These are phyloP conservation scores for Drosophila ercepeae DNA, from an alignment of 1,140 invertebrate species.

Conservation along the genomic window DNA sequence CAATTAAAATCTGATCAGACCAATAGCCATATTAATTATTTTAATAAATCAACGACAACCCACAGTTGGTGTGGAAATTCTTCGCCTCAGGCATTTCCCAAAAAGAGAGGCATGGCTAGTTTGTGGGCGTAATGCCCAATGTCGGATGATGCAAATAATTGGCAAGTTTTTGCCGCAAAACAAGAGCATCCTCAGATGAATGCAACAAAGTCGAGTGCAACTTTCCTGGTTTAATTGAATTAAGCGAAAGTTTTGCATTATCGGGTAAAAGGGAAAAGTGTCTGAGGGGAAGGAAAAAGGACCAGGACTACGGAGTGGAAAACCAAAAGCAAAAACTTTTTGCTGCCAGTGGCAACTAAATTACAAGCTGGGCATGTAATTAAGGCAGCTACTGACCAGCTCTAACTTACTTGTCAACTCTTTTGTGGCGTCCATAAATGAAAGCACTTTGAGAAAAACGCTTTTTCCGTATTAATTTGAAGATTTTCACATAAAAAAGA, in stretches of 20 bases:
- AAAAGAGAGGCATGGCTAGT: background rate
- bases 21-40: constrained; percentile 3
- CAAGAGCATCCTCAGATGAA: constrained; percentile 7
- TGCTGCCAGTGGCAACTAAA: constrained; percentile 35
- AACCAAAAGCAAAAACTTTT: too few species aligned
- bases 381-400: constrained; percentile 28
- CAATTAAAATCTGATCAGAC: too few species aligned
- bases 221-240: constrained; percentile 66
- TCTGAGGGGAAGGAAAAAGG: constrained; percentile 4
- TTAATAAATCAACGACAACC: constrained; percentile 18
- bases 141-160: constrained; percentile 39
- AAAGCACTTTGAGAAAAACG: background rate
- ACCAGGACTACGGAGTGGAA: too few species aligned
- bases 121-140: constrained; percentile 9
- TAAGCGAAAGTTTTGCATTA: constrained; percentile 60
- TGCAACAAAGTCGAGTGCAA: constrained; percentile 37
- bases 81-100: too few species aligned
- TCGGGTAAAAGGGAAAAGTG: constrained; percentile 1
- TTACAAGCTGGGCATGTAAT: constrained; percentile 58
- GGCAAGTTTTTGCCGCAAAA: constrained; percentile 48
- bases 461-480: background rate
- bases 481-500: background rate
- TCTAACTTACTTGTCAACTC: constrained; percentile 17
- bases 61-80: too few species aligned
- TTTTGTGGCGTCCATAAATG: constrained; percentile 3